Conservation (phyloP, 2,113 vertebrate species). For the Ageneiosus marmoratus region DNA sequence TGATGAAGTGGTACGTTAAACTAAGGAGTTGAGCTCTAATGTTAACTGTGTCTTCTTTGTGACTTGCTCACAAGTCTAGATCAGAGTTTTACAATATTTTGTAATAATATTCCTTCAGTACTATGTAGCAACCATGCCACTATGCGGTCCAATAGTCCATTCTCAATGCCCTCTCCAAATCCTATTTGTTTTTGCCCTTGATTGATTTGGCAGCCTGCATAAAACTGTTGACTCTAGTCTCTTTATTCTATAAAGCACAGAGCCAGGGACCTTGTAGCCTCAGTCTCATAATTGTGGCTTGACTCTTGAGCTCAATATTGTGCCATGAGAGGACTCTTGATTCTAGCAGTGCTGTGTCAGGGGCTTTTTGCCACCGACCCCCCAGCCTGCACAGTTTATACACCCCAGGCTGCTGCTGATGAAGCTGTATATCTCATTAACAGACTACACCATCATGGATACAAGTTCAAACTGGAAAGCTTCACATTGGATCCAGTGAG, state of each 20-base stretch:
- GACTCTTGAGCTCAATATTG: neutral
- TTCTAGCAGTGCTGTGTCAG: constrained; percentile 35
- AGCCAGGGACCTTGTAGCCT: neutral
- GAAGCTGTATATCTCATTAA: constrained; percentile 53
- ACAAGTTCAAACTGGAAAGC: constrained; percentile 58
- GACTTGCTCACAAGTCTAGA: neutral
- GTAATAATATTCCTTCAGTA: neutral
- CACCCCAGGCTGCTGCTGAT: neutral
- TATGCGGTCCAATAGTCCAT: neutral
- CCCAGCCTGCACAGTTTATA: neutral
- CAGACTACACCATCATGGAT: constrained; percentile 59
- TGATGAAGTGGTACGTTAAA: neutral
- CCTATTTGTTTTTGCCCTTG: neutral
- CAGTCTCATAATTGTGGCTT: constrained; percentile 10
- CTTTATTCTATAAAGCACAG: constrained; percentile 39
- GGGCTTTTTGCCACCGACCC: constrained; percentile 21
- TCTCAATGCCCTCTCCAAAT: neutral
- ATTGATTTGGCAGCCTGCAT: constrained; percentile 41
- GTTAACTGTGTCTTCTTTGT: neutral
- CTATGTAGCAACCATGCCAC: neutral
- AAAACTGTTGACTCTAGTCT: constrained; percentile 44
- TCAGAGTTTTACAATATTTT: neutral
- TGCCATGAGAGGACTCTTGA: constrained; percentile 55
- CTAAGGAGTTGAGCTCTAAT: neutral
- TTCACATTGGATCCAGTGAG: constrained; percentile 36